Percentiles rank a stretch among this genome's conserved stretches.
phyloP scores from a whole-genome alignment of 2,888 invertebrate species.

The Eupithecia subfuscata region DNA sequence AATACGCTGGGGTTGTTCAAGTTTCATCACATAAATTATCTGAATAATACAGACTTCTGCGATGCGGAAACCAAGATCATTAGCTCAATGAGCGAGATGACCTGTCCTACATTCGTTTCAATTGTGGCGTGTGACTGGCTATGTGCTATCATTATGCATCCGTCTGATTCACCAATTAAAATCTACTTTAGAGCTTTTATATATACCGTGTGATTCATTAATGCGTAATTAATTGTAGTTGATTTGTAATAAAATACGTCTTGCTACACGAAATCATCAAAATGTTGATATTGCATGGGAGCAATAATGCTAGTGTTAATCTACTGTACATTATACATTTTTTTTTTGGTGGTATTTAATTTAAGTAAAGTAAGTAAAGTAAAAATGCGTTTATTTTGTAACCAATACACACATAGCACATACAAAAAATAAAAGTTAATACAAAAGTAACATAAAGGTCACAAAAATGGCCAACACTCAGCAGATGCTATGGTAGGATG shows the following conservation, averaged over 20 bases:
- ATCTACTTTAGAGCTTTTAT: conserved; percentile 66
- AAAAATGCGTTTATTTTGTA: no score
- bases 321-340: background rate
- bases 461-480: no score
- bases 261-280: conserved; percentile 53
- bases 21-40: background rate
- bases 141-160: conserved; percentile 3
- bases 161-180: conserved; percentile 73
- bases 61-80: conserved; percentile 9
- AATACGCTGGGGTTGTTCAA: no score
- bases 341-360: background rate
- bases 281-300: conserved; percentile 15
- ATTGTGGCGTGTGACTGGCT: conserved; percentile 17
- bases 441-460: no score
- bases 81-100: conserved; percentile 11
- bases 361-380: no score
- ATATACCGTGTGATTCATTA: conserved; percentile 57
- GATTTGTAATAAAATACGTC: conserved; percentile 45
- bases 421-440: no score
- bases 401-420: no score
- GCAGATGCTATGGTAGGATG: no score
- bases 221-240: conserved; percentile 58
- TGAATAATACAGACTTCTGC: background rate
- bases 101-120: conserved; percentile 16
- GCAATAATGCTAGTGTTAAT: background rate